These are phyloP conservation scores for Puffinus mauretanicus DNA, from an alignment of 2,113 vertebrate genomes.

Conservation along the genomic window DNA sequence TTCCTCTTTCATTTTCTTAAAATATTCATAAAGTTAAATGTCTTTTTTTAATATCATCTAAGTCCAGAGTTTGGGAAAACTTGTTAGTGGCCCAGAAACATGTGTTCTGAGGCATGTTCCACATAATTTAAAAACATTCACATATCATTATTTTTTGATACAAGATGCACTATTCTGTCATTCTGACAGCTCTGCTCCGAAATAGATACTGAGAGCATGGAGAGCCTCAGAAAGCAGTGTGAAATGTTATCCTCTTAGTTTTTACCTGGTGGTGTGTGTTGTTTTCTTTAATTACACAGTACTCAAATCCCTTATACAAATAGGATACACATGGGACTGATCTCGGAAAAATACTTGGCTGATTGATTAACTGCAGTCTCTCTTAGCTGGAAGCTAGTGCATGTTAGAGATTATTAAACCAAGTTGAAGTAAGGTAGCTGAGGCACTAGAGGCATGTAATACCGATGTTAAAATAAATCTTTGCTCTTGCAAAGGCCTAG, in stretches of 20 bases:
- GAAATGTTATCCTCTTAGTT: not conserved
- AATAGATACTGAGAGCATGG: not conserved
- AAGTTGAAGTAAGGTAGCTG: not conserved
- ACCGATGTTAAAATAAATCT: not conserved
- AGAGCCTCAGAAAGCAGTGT: not conserved
- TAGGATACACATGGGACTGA: not conserved
- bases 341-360: not conserved
- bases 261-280: not conserved
- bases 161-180: not conserved
- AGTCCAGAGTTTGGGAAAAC: not conserved
- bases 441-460: not conserved
- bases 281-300: not conserved
- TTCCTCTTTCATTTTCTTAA: not conserved
- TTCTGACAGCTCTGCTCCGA: not conserved
- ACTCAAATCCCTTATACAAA: not conserved
- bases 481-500: not conserved
- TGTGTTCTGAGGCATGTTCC: not conserved
- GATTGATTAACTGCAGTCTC: not conserved
- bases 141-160: not conserved
- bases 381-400: not conserved
- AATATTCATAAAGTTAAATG: not conserved
- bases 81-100: not conserved
- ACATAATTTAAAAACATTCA: not conserved
- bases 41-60: not conserved
- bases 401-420: not conserved